Evolutionary conservation across 2,888 invertebrate species (phyloP), one percentile per base, ranked within the genome.

Genomic region (Cylloceria caligata): DNA sequence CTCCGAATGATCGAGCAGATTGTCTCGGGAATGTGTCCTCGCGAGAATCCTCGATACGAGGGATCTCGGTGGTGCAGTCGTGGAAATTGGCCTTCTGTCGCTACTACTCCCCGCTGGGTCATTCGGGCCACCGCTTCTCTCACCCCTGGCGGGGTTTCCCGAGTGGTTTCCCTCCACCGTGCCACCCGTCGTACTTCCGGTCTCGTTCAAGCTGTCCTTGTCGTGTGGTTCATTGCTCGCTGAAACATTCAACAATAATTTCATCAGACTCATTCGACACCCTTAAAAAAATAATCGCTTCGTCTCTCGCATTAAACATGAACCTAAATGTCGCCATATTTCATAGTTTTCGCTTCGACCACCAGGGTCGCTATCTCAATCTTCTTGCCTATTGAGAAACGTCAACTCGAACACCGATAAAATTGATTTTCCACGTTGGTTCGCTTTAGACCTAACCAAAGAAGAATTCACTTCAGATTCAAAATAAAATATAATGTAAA

Each of bases 201-300:
- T 93, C 80, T 93, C 93, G 91, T 93, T 93, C 89, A 94, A 87
- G 83, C 93, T 93, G 87, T 94, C 94, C 85, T 92, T 93, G 83
- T 94, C 94, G 69, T 93, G 93, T 67, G 93, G 92, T 83, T 93
- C 94, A 89, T 93, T 93, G 89, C 91, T 93, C 84, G 90, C 93
- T 93, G 90, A 7, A 90, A 87, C 81, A 86, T 55, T 30, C 60
- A 34, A 75, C n/a, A 49, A 60, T 55, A 55, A 27, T 27, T 65
- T 68, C 21, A 21, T 52, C 13, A 72, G 13, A 11, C n/a, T 71
- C 11, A 6, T 45, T 11, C 45, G 5, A 11, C 11, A 52, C 21
- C 0, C 9, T 24, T 24, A 30, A 30, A 30, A 4, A 30, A 30
- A 11, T 11, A 39, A 3, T 39, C n/a, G n/a, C n/a, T n/a, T n/a